Base-by-base conservation (phyloP, 1,140 invertebrate genomes). In the Paraescarpia echinospica region DNA sequence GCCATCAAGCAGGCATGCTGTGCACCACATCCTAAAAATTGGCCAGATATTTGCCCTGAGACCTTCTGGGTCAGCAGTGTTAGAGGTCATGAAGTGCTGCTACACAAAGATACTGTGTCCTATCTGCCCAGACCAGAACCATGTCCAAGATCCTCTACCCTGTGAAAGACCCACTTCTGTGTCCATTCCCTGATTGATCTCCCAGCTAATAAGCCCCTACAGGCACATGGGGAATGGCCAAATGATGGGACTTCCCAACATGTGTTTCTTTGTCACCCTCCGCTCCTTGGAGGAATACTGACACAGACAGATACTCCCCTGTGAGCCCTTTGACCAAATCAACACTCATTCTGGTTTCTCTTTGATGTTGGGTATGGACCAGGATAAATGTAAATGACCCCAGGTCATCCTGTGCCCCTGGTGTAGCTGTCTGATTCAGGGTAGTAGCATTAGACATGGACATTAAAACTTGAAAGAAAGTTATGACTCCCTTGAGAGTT, bases 401-500 rank as follows among this genome's bases (percentile, higher is more conserved):
- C 59, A 77, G 59, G 59, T 77, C 18, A 77, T 77, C 27, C 59
- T 77, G 59, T 77, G 59, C 59, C 59, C 59, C 27, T 27, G 59
- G 59, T 6, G 59, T 77, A 2, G 18, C 2, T 6, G n/a, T 12
- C 12, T 31, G 18, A 77, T 77, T 77, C 59, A 77, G 59, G 59
- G 59, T 77, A 18, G 59, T 77, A 77, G 59, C 59, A 5, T 77
- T 31, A 27, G 59, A 31, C 22, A 77, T 77, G 59, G 59, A 31
- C 59, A 77, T 77, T 77, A 77, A 77, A 77, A 77, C 12, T 77
- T 77, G 59, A 77, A 77, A 77, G 59, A 77, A 77, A 77, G 59
- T 77, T 77, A 77, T 77, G 59, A 27, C 59, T 77, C 59, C 59
- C 59, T 77, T 77, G 22, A 27, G 14, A 77, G 59, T 77, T 77